Base-by-base conservation (phyloP, 1,140 invertebrate genomes). In the Pantala flavescens region DNA sequence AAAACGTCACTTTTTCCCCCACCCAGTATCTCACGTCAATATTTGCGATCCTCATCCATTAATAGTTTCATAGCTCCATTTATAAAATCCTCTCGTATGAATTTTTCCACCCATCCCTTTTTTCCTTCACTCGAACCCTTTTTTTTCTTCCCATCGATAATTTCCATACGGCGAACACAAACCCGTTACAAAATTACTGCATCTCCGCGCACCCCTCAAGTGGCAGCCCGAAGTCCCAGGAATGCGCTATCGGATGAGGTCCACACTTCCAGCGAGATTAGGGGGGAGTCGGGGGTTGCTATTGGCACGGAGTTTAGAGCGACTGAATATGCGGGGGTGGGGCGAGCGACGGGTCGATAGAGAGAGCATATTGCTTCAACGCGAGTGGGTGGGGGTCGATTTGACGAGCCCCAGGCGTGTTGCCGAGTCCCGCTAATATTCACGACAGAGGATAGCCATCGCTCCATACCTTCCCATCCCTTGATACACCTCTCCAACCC, bases 381-480 rank as follows among this genome's bases (percentile, higher is more conserved):
- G 49, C 12, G 49, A 5, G 49, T 63, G 16, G 49, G 49, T 63
- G 49, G 49, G 49, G 49, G n/a, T 63, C 49, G 12, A 12, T 63
- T 63, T 63, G 49, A 63, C 12, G 49, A 63, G 49, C 49, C 49
- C 49, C 49, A 63, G 49, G 49, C 49, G 49, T 63, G 49, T 63
- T 12, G 49, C 49, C n/a, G 49, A 1, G 49, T 21, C 49, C 3
- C 49, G 49, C 49, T 63, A 63, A 63, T 63, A 63, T 63, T 63
- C 49, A 63, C 49, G 49, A 63, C 49, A 63, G 49, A 63, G 49
- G 49, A 63, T 63, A 63, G 49, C 49, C 49, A 63, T 63, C 49
- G 49, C 16, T 16, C 14, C 49, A 16, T 21, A 19, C 49, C 49
- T 21, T 63, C 49, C 49, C 49, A 63, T 63, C 49, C 49, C 16